Evolutionary conservation across 64 coral and sea anemone genomes (phyloP).

Genomic region (Stichodactyla mertensii): DNA sequence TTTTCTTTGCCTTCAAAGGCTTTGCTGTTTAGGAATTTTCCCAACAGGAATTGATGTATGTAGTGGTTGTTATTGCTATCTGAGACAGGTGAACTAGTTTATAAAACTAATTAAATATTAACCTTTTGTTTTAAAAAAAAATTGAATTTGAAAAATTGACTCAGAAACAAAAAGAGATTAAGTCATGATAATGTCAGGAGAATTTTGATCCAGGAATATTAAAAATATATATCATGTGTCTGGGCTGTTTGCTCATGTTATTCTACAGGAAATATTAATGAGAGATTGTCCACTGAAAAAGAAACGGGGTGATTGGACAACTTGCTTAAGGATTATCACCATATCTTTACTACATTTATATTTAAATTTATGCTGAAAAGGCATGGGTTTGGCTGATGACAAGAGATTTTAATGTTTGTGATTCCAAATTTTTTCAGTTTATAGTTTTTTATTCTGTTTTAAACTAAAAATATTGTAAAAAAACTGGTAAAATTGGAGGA

Average conservation of each 20-base stretch:
- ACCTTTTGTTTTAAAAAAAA: not conserved
- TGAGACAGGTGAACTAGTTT: not conserved
- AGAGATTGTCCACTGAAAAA: not conserved
- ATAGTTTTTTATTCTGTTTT: not conserved
- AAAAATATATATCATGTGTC: conserved; percentile 1
- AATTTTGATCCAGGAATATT: not conserved
- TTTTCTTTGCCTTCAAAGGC: not conserved
- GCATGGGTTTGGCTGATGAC: not conserved
- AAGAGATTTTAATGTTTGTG: not conserved
- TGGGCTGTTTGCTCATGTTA: not conserved
- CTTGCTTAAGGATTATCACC: not conserved
- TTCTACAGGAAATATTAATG: not conserved
- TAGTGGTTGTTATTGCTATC: not conserved
- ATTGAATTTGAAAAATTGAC: not conserved
- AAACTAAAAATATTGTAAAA: not conserved
- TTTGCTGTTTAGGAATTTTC: not conserved
- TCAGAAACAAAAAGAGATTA: not conserved
- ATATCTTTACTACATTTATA: not conserved
- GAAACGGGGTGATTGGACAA: not conserved
- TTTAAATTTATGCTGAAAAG: conserved; percentile 7
- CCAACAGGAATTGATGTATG: not conserved
- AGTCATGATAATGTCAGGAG: not conserved
- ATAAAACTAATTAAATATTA: not conserved
- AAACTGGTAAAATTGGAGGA: not conserved
- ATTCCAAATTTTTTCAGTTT: not conserved